Evolutionary conservation across 2,888 invertebrate genomes (phyloP).

Genomic region (Pelosia muscerda): DNA sequence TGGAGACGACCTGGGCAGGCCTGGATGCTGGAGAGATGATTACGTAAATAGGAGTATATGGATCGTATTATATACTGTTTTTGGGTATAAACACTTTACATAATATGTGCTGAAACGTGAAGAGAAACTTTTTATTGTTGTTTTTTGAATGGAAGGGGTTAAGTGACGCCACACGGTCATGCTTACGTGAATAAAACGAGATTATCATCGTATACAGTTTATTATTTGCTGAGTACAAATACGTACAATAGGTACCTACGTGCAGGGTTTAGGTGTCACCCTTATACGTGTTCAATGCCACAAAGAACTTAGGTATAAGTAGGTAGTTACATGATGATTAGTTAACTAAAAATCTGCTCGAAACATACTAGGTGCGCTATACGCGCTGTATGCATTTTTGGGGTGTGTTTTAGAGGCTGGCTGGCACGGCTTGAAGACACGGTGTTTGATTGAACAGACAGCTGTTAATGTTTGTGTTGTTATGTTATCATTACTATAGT

Average conservation of each 20-base stretch:
- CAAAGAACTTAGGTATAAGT: too few relatives aligned
- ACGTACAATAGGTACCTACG: background rate
- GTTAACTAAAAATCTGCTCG: too few relatives aligned
- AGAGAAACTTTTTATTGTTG: conserved; percentile 9
- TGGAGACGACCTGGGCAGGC: conserved; percentile 54
- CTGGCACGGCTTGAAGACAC: too few relatives aligned
- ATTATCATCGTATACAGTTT: background rate
- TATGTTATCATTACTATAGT: conserved; percentile 3
- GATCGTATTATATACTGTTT: conserved; percentile 14
- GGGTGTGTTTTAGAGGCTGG: too few relatives aligned
- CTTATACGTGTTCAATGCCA: background rate
- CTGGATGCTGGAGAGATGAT: conserved; percentile 51
- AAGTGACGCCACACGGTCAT: background rate
- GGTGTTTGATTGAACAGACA: background rate
- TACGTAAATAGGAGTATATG: conserved; percentile 30
- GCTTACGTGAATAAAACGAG: background rate
- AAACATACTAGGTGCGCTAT: too few relatives aligned
- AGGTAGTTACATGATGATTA: too few relatives aligned
- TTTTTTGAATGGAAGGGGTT: background rate
- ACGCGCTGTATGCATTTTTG: too few relatives aligned
- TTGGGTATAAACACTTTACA: background rate
- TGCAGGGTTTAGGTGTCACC: background rate
- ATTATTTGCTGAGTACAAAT: background rate
- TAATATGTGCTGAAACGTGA: background rate
- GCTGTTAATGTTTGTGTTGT: conserved; percentile 8